These are phyloP conservation scores for Zophobas atratus DNA, from an alignment of 1,140 invertebrate genomes.

Conservation along the genomic window DNA sequence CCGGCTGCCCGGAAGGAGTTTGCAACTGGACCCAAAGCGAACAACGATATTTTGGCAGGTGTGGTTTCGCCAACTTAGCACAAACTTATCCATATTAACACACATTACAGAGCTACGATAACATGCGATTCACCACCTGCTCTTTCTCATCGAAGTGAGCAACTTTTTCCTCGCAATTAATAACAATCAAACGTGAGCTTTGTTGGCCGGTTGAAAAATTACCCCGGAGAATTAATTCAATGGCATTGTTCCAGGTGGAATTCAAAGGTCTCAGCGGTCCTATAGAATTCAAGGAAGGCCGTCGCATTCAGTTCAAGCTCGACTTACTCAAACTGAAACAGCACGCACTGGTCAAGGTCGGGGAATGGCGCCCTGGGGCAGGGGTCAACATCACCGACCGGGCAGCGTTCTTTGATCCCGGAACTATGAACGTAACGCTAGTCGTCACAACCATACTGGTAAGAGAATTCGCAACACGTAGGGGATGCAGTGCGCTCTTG, in stretches of 20 bases:
- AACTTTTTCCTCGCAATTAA: constrained; percentile 6
- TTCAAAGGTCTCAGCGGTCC: constrained; percentile 83
- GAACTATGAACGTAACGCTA: constrained; percentile 89
- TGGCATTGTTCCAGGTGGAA: constrained; percentile 74
- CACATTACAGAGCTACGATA: too few relatives aligned
- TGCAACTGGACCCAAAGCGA: too few relatives aligned
- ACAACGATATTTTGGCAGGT: too few relatives aligned
- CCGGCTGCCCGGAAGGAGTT: background rate
- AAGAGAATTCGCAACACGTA: constrained; percentile 57
- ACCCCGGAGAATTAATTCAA: constrained; percentile 4
- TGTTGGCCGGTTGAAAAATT: constrained; percentile 24
- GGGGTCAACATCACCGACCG: constrained; percentile 89
- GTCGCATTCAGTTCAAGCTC: constrained; percentile 81
- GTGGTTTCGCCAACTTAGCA: too few relatives aligned
- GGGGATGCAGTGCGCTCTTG: background rate
- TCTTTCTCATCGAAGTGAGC: background rate
- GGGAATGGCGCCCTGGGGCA: constrained; percentile 82
- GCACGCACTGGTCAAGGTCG: constrained; percentile 83
- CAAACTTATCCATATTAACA: too few relatives aligned
- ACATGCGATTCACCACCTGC: too few relatives aligned
- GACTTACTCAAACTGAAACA: constrained; percentile 85
- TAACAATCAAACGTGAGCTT: constrained; percentile 13
- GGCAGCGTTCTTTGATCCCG: constrained; percentile 87
- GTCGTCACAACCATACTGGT: constrained; percentile 92
- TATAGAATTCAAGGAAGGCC: constrained; percentile 85